Evolutionary conservation across 2,797 vertebrate species (phyloP), one percentile per base, ranked within the genome.

Genomic region (Anableps anableps): DNA sequence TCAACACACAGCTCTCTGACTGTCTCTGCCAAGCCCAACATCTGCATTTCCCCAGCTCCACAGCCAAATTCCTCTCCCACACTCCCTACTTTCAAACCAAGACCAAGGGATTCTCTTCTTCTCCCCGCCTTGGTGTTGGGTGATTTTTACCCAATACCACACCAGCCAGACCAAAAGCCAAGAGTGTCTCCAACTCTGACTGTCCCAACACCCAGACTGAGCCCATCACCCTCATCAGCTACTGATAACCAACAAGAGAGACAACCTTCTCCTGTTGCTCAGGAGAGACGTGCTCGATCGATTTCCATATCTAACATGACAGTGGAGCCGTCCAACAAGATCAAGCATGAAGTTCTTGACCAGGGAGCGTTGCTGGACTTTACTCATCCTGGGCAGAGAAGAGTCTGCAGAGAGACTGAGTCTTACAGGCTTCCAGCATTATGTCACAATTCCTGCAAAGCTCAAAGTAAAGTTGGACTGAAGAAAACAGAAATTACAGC

Each of bases 251-350:
- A 82, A 72, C 84, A 77, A 45, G 84, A 85, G 73, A 85, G 76
- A 72, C 84, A 90, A 45, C 83, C 75, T 19, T 91, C 90, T 47
- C 89, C 90, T 45, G 79, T 88, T 36, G 81, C 87, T 26, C 88
- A 81, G 88, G 93, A 94, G 76, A 91, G 93, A 82, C 82, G 48
- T 0, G 88, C 83, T 31, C 83, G 82, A 76, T 90, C 91, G 0
- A 95, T 94, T 60, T 81, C 90, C 36, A 94, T 95, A 81, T 95
- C 92, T 1, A 93, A 89, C 21, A 43, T 79, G 34, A 86, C 81
- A 71, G n/a, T 3, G 0, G 75, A 75, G 41, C 68, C 75, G 16
- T 76, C 34, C 36, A 72, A 78, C 29, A 77, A 88, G 47, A 23
- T 51, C 4, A 85, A 79, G 31, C 79, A 72, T 48, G 74, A 91